These are phyloP conservation scores for Drosophila nasuta DNA, from an alignment of 1,140 invertebrate genomes.

Conservation along the genomic window DNA sequence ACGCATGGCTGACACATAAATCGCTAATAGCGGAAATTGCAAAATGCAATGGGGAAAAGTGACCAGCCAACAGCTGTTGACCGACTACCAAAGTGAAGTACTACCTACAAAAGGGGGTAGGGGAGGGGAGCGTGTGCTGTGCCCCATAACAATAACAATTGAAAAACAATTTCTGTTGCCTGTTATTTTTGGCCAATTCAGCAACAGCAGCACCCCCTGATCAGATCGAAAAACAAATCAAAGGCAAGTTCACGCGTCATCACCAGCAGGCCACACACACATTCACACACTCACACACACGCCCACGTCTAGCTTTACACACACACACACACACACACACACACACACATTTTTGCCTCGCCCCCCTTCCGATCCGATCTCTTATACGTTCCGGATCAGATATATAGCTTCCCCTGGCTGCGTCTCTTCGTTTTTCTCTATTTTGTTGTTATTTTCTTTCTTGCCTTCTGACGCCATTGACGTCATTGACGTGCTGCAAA, in stretches of 20 bases:
- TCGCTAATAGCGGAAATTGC: slow-evolving; percentile 18
- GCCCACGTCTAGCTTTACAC: slow-evolving; percentile 68
- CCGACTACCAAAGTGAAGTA: not conserved
- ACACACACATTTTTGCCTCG: not conserved
- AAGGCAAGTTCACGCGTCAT: slow-evolving; percentile 82
- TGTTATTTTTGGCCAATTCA: slow-evolving; percentile 71
- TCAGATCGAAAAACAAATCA: slow-evolving; percentile 64
- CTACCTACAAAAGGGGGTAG: not conserved
- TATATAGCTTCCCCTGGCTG: slow-evolving; percentile 24
- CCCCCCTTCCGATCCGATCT: not conserved
- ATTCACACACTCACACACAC: slow-evolving; percentile 38
- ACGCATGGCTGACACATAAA: slow-evolving; percentile 16
- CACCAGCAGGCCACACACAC: slow-evolving; percentile 40
- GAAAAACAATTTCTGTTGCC: slow-evolving; percentile 25
- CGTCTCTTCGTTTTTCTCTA: slow-evolving; percentile 39
- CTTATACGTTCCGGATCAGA: too few species aligned
- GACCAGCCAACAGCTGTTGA: not conserved
- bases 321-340: slow-evolving; percentile 21
- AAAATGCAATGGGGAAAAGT: slow-evolving; percentile 4
- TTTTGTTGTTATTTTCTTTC: slow-evolving; percentile 32
- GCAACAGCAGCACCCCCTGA: not conserved
- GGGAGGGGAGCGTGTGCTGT: slow-evolving; percentile 4
- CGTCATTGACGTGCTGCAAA: slow-evolving; percentile 77
- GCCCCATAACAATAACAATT: slow-evolving; percentile 22
- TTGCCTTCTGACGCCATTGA: slow-evolving; percentile 71